phyloP scores from a whole-genome alignment of 2,797 vertebrate species.

The Etheostoma perlongum region DNA sequence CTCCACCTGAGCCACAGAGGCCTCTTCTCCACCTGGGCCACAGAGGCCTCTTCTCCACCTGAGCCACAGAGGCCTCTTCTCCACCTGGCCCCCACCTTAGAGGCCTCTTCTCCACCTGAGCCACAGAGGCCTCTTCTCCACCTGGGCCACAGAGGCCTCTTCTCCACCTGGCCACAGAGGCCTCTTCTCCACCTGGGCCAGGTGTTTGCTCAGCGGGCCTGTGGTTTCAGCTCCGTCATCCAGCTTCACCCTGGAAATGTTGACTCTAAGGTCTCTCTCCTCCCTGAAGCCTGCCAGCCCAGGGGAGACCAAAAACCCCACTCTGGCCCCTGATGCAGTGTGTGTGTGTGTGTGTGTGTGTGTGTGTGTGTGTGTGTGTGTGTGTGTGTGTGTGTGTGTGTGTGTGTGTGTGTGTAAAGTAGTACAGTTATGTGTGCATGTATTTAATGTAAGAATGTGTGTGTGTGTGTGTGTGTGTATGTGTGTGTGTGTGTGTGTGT shows the following conservation, averaged over 20 bases:
- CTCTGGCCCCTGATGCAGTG: constrained; percentile 57
- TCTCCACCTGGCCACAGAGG: constrained; percentile 32
- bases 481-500: too few relatives aligned
- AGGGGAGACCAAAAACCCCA: constrained; percentile 45
- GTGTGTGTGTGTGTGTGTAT: too few relatives aligned
- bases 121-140: too few relatives aligned
- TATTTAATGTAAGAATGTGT: neutral
- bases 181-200: constrained; percentile 79
- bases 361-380: too few relatives aligned
- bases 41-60: too few relatives aligned
- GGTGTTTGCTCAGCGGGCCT: constrained; percentile 78
- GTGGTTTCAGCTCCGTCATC: constrained; percentile 72
- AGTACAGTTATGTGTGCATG: neutral
- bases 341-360: constrained; percentile 1
- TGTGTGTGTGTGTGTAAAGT: neutral
- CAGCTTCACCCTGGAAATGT: constrained; percentile 72
- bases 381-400: too few relatives aligned
- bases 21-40: too few relatives aligned
- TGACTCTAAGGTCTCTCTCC: constrained; percentile 61
- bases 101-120: too few relatives aligned
- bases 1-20: too few relatives aligned
- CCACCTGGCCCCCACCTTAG: too few relatives aligned
- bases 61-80: too few relatives aligned
- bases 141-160: too few relatives aligned
- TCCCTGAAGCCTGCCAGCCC: constrained; percentile 46